Conservation (phyloP, 2,888 invertebrate species). For the Idaea dimidiata region DNA sequence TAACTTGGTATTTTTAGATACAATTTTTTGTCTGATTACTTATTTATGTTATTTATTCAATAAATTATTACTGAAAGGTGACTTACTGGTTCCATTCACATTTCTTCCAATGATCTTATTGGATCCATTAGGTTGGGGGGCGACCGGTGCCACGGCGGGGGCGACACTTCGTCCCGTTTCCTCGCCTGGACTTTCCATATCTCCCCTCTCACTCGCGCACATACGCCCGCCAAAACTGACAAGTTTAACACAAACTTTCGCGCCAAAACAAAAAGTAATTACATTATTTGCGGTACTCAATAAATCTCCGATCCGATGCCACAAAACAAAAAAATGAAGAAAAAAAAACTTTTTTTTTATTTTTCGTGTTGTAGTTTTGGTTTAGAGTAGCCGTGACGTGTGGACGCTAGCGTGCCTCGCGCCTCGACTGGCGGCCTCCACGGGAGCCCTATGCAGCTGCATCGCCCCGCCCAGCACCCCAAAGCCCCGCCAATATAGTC, state of each 20-base stretch:
- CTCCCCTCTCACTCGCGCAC: conserved; percentile 73
- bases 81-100: conserved; percentile 84
- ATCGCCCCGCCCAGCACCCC: conserved; percentile 74
- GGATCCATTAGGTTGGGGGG: conserved; percentile 74
- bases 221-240: conserved; percentile 66
- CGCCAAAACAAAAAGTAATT: conserved; percentile 26
- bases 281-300: conserved; percentile 16
- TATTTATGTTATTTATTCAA: too few species aligned
- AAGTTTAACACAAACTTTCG: conserved; percentile 58
- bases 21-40: too few species aligned
- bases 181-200: conserved; percentile 75
- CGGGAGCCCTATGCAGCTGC: conserved; percentile 73
- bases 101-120: conserved; percentile 84
- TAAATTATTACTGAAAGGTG: conserved; percentile 32
- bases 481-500: conserved; percentile 61
- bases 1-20: too few species aligned
- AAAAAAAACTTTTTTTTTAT: conserved; percentile 15
- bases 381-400: conserved; percentile 33
- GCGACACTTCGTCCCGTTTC: conserved; percentile 66
- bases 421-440: conserved; percentile 63
- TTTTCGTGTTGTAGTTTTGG: conserved; percentile 20
- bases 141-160: conserved; percentile 66
- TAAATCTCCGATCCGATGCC: conserved; percentile 13
- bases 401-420: conserved; percentile 65
- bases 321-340: conserved; percentile 8